Conservation (phyloP, 2,797 vertebrate genomes). For the Cetoscarus ocellatus region DNA sequence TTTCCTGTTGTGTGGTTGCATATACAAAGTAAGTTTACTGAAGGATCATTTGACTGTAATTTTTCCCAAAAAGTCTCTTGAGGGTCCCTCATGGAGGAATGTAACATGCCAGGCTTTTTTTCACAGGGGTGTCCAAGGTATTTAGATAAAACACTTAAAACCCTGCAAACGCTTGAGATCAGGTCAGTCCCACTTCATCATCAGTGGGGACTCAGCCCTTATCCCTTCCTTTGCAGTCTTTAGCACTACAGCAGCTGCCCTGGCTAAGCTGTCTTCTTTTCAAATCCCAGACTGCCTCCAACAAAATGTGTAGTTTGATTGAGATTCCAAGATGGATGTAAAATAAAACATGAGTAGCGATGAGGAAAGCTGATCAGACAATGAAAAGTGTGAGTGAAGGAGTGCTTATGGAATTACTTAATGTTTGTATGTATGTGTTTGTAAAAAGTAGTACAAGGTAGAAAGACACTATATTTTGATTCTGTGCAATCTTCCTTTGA, state of each 20-base stretch:
- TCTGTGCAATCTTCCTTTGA: constrained; percentile 83
- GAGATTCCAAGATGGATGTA: constrained; percentile 63
- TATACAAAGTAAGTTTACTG: constrained; percentile 57
- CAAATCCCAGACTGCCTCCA: constrained; percentile 70
- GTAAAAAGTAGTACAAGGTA: constrained; percentile 71
- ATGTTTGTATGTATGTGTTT: constrained; percentile 77
- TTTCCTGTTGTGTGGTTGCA: constrained; percentile 64
- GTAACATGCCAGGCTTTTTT: constrained; percentile 52
- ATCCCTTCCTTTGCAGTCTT: constrained; percentile 38
- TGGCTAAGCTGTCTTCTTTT: constrained; percentile 46
- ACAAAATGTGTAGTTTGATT: constrained; percentile 60
- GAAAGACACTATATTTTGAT: constrained; percentile 78
- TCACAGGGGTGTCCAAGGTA: constrained; percentile 33
- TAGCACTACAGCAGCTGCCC: constrained; percentile 67
- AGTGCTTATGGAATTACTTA: constrained; percentile 59
- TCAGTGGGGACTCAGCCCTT: constrained; percentile 37
- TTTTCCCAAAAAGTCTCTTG: constrained; percentile 38
- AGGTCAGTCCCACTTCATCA: constrained; percentile 29
- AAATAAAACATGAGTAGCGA: constrained; percentile 33
- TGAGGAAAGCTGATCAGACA: constrained; percentile 49
- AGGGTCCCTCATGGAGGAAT: constrained; percentile 54
- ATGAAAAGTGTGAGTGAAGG: constrained; percentile 54
- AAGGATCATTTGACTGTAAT: constrained; percentile 73
- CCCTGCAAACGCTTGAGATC: constrained; percentile 41
- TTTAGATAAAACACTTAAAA: constrained; percentile 32